A percentile compares a stretch with the other conserved stretches of the same genome.
Evolutionary conservation across 2,113 vertebrate genomes (phyloP).

Genomic region (Odontesthes bonariensis): DNA sequence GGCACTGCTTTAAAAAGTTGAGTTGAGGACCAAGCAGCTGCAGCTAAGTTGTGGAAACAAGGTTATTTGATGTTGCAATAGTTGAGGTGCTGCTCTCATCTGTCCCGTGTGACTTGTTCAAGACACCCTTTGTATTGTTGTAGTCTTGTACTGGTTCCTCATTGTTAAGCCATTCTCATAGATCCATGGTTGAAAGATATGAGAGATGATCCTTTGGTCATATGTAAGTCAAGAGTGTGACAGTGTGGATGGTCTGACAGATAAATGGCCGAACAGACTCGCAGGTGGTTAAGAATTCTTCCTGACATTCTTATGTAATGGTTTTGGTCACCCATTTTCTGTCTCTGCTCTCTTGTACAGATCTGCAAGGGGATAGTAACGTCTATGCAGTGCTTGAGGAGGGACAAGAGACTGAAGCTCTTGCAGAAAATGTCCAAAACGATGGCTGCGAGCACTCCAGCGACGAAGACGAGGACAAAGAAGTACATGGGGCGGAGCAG

Average conservation of each 20-base stretch:
- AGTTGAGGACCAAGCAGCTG: slow-evolving; percentile 32
- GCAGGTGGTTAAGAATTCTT: slow-evolving; percentile 6
- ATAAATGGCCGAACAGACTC: slow-evolving; percentile 13
- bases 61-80: slow-evolving; percentile 63
- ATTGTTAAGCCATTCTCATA: slow-evolving; percentile 23
- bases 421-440: slow-evolving; percentile 18
- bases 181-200: slow-evolving; percentile 32
- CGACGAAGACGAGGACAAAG: slow-evolving; percentile 89
- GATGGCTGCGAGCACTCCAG: slow-evolving; percentile 92
- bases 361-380: slow-evolving; percentile 68
- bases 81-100: slow-evolving; percentile 48
- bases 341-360: slow-evolving; percentile 68
- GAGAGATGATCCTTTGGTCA: slow-evolving; percentile 17
- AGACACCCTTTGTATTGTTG: slow-evolving; percentile 54
- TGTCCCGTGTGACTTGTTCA: slow-evolving; percentile 54
- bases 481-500: slow-evolving; percentile 42
- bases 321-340: slow-evolving; percentile 19
- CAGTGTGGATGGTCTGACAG: slow-evolving; percentile 21
- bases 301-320: background rate
- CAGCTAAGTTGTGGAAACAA: slow-evolving; percentile 79
- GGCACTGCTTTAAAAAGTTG: slow-evolving; percentile 6
- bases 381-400: slow-evolving; percentile 72
- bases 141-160: slow-evolving; percentile 50
- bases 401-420: slow-evolving; percentile 49
- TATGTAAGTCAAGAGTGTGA: background rate